Evolutionary conservation across 1,140 invertebrate genomes (phyloP).

Genomic region (Hetaerina americana): DNA sequence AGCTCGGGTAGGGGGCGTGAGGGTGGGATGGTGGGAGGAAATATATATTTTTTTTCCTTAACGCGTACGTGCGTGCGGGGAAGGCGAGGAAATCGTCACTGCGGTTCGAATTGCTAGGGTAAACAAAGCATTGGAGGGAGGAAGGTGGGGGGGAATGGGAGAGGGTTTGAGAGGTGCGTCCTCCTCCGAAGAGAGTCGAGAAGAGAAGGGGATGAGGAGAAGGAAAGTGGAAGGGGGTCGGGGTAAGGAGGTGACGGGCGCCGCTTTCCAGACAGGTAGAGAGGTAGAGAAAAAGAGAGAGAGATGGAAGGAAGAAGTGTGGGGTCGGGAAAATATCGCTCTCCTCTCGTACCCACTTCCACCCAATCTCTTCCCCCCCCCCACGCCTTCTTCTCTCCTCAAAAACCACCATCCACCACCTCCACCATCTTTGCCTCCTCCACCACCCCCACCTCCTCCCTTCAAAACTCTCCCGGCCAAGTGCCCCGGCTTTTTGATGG

Average conservation of each 20-base stretch:
- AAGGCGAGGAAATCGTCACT: background rate
- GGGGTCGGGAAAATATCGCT: no score
- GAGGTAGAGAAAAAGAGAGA: background rate
- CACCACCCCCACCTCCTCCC: background rate
- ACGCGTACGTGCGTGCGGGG: background rate
- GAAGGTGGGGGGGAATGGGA: no score
- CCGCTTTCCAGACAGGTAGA: background rate
- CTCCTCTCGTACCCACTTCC: no score
- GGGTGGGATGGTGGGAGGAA: no score
- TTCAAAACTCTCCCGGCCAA: background rate
- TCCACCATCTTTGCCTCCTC: background rate
- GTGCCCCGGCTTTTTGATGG: background rate
- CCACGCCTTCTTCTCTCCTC: background rate
- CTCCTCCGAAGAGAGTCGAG: no score
- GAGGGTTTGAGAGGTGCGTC: no score
- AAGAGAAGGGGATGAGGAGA: no score
- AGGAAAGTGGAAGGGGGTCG: no score
- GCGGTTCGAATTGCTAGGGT: background rate
- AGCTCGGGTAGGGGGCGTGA: no score
- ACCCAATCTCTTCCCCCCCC: background rate
- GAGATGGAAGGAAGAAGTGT: no score
- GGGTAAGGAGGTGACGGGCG: no score
- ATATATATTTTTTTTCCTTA: no score
- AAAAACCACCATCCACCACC: background rate
- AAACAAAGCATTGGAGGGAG: background rate